Base-by-base conservation (phyloP, 2,888 invertebrate species). In the Drosophila putrida region DNA sequence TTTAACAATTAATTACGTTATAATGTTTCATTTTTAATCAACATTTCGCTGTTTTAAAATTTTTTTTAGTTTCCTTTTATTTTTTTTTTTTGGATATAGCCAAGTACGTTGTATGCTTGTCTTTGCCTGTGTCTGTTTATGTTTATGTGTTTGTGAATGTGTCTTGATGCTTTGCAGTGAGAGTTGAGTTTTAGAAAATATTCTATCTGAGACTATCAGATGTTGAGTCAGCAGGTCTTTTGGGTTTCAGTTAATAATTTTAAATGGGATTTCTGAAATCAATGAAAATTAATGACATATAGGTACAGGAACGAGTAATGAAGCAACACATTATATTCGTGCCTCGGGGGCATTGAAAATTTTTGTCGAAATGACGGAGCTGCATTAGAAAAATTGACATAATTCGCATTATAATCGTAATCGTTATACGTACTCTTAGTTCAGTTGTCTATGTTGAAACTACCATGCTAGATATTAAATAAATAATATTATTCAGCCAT, bases 1-100 rank as follows among this genome's bases (percentile, higher is more conserved):
- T 75, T 74, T 83, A 89, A 86, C 89, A 86, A 85, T 87, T 76
- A 84, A 71, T 88, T 89, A 87, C 74, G 79, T 79, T 66, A 67
- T 73, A 60, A 68, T 73, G 67, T 62, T 78, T 74, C 57, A 55
- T 62, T 71, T 68, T 81, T 28, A 75, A 78, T 84, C 69, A 87
- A 81, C 82, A 76, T 68, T 86, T 88, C 87, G 89, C 87, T 86
- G 84, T 86, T 71, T 60, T 50, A 2, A 39, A 55, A 9, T 61
- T 41, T 35, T 57, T 55, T 55, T 55, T 15, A 44, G 2, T 20
- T 20, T 1, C 3, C 2, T 20, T 3, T 6, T 31, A 8, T 6
- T 8, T 44, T 44, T 67, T 77, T 72, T 64, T 64, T 71, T 87
- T 61, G 81, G 71, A 67, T 71, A 67, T 65, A 78, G 71, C 80